These are phyloP conservation scores for Strigamia crassipes DNA, from an alignment of 2,888 invertebrate species.

Conservation along the genomic window DNA sequence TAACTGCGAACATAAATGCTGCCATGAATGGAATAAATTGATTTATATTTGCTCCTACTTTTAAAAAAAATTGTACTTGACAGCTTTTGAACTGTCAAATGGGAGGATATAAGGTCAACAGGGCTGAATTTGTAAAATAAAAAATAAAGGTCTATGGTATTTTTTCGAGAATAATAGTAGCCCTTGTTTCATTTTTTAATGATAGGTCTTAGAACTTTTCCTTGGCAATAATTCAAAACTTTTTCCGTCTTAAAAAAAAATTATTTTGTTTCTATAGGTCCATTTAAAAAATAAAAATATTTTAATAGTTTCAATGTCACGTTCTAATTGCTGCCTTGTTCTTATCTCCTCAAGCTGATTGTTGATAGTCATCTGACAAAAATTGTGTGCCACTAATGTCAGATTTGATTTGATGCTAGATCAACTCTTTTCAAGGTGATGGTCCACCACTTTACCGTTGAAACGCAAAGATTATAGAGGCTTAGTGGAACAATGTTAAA, in stretches of 20 bases:
- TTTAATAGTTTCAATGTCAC: neutral
- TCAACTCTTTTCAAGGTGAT: no score
- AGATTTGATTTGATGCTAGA: neutral
- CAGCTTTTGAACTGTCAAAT: constrained; percentile 32
- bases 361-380: neutral
- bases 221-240: constrained; percentile 24
- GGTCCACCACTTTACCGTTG: no score
- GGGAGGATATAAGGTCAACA: neutral
- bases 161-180: constrained; percentile 30
- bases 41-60: constrained; percentile 14
- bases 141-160: constrained; percentile 14
- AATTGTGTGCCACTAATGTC: neutral
- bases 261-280: neutral
- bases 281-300: neutral
- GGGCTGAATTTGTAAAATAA: neutral
- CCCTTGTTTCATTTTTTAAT: constrained; percentile 29
- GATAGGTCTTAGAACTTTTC: constrained; percentile 29
- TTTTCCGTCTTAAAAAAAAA: neutral
- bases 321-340: neutral
- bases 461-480: no score
- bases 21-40: constrained; percentile 29
- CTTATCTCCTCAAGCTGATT: constrained; percentile 6
- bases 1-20: constrained; percentile 1
- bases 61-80: neutral
- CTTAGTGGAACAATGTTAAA: no score